A percentile compares a stretch with the other conserved stretches of the same genome.
Evolutionary conservation across 2,113 vertebrate genomes (phyloP).

Genomic region (Cyphomyrus discorhynchus): DNA sequence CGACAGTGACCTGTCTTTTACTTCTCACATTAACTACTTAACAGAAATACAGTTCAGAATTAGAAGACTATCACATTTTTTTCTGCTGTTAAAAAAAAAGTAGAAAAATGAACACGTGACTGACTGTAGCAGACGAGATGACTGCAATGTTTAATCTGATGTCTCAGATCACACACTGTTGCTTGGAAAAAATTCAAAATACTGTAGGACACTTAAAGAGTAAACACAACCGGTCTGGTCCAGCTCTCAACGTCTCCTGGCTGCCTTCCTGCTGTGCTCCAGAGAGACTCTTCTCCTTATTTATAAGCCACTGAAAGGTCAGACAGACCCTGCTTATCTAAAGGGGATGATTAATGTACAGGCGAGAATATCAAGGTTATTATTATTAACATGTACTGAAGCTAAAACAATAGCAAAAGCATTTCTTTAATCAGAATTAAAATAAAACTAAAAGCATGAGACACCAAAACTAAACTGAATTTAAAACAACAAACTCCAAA

Average conservation of each 20-base stretch:
- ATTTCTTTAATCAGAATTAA: neutral
- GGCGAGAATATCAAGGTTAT: neutral
- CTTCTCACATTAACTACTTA: neutral
- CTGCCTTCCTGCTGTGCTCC: neutral
- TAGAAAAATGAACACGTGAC: neutral
- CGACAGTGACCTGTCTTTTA: neutral
- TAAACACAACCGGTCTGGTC: neutral
- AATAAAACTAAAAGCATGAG: neutral
- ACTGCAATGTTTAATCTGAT: neutral
- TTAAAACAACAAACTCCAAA: neutral
- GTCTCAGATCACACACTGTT: neutral
- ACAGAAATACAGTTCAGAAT: neutral
- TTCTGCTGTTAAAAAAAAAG: neutral
- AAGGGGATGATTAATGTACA: neutral
- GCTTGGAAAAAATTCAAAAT: neutral
- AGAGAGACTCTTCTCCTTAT: neutral
- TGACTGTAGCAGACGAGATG: neutral
- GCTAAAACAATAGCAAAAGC: neutral
- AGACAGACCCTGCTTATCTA: neutral
- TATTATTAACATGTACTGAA: neutral
- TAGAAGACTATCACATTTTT: neutral
- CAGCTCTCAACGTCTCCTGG: neutral
- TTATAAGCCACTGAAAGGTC: slow-evolving; percentile 1
- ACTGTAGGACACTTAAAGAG: neutral
- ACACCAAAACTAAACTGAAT: neutral